Base-by-base conservation (phyloP, 1,140 invertebrate genomes). In the Trichogramma pretiosum region DNA sequence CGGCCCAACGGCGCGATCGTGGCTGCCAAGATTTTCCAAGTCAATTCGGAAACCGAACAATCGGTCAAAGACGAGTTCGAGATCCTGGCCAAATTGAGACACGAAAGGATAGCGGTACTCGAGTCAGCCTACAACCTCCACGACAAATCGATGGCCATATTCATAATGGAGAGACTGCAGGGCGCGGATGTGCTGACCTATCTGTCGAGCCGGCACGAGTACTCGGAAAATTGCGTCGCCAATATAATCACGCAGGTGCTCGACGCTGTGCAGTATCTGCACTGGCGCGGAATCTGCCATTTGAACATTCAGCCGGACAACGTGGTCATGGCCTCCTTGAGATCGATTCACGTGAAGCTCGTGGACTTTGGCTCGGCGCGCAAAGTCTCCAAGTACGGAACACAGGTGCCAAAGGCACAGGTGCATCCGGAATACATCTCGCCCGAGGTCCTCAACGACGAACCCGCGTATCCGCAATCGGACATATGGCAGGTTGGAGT, bases 401-500 rank as follows among this genome's bases (percentile, higher is more conserved):
- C 80, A 0, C 74, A 77, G 46, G 82, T 92, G 24, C 75, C 79
- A 1, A 70, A 78, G 41, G 55, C 62, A n/a, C 74, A 79, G 3
- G 84, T 85, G 16, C 76, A 82, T 57, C 68, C 77, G 2, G 85
- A 89, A 58, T 89, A 84, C 59, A 78, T 80, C 83, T 89, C 95
- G 3, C 96, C 96, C 0, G 96, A 99, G 73, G 80, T 97, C 44
- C 68, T 97, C 21, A 82, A 82, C 61, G 89, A 93, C 57, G 85
- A 89, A 67, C 78, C 82, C 13, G 84, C 89, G 5, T 87, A 82
- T 62, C 85, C 85, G 3, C 86, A 93, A 62, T 89, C 89, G 21
- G 96, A 99, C 69, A 85, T 98, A 55, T 99, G 96, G 96, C 87
- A 87, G 38, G 75, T 98, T 18, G 96, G 92, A 18, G 89, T 93